Conservation (phyloP, 2,113 vertebrate species). For the Passer montanus region DNA sequence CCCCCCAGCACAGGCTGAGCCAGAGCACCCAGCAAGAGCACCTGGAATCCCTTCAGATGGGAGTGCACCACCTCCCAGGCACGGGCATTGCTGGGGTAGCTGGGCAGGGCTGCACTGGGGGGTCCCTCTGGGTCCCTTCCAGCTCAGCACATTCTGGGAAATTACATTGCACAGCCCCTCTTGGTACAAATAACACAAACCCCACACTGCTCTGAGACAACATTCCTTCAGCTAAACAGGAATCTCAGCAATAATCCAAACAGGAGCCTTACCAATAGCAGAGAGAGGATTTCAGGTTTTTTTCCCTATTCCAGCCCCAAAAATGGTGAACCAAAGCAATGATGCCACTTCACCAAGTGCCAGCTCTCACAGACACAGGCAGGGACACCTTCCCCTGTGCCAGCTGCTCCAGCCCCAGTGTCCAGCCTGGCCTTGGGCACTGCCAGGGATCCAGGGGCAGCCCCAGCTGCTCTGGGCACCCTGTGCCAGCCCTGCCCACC, state of each 20-base stretch:
- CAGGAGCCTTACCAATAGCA: accelerated
- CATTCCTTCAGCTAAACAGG: no score
- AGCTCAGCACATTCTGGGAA: not conserved
- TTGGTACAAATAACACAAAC: not conserved
- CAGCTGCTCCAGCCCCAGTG: not conserved
- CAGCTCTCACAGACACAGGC: not conserved
- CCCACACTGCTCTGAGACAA: not conserved
- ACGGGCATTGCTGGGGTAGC: not conserved
- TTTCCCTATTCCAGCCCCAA: not conserved
- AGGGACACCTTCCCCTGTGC: not conserved
- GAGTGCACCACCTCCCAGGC: accelerated
- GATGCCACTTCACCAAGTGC: not conserved
- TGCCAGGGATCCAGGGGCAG: not conserved
- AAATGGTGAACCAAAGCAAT: not conserved
- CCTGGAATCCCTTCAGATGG: accelerated
- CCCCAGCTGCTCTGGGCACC: not conserved
- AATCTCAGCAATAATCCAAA: no score
- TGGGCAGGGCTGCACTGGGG: not conserved
- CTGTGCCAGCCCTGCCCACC: not conserved
- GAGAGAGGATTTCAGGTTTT: accelerated
- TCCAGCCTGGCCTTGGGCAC: not conserved
- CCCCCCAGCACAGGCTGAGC: not conserved
- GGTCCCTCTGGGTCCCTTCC: not conserved
- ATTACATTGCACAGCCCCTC: not conserved
- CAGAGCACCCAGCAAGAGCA: not conserved